Evolutionary conservation across 2,113 vertebrate species (phyloP).

Genomic region (Rhodinocichla rosea): DNA sequence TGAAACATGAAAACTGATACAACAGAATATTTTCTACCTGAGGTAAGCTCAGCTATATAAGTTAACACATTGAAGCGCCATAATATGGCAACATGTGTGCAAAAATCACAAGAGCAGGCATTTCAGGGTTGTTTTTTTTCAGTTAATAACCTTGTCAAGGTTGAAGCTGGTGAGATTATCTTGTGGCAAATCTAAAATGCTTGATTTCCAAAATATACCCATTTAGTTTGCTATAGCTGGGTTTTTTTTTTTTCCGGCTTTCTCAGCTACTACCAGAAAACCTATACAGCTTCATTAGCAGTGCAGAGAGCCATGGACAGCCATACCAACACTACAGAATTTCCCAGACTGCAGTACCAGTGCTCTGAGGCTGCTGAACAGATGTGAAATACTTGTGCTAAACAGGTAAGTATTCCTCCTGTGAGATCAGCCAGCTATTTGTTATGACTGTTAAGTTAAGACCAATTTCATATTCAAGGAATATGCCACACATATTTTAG

Average conservation of each 20-base stretch:
- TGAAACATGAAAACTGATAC: neutral
- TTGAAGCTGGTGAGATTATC: neutral
- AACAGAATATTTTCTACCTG: neutral
- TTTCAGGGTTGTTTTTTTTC: neutral
- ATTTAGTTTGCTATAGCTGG: neutral
- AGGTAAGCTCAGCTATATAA: neutral
- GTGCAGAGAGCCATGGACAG: neutral
- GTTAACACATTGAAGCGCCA: neutral
- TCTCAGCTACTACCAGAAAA: neutral
- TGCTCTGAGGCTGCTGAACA: neutral
- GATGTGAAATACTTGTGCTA: neutral
- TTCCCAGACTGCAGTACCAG: neutral
- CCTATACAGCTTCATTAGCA: neutral
- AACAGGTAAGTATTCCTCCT: neutral
- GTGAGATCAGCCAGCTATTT: neutral
- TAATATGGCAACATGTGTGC: neutral
- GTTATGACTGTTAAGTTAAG: neutral
- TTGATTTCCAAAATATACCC: neutral
- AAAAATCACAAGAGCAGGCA: neutral
- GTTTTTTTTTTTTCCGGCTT: neutral
- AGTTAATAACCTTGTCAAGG: neutral
- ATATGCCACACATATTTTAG: neutral
- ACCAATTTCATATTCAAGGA: neutral
- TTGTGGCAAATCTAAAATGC: neutral
- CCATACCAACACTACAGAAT: neutral